Evolutionary conservation across 2,888 invertebrate species (phyloP).

Genomic region (Philereme transversata): DNA sequence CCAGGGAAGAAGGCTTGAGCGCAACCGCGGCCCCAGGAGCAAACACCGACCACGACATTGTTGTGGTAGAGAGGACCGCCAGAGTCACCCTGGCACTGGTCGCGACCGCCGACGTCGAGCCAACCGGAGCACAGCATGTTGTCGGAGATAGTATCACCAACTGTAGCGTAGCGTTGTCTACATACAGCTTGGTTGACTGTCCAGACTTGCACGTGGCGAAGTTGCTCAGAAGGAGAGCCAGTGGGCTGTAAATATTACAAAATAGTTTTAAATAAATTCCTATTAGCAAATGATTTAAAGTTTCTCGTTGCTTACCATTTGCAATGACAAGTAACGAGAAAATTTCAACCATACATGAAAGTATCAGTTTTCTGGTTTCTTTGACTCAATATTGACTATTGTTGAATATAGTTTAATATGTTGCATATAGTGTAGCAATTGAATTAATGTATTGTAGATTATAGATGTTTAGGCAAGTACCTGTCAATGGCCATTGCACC

Average conservation of each 20-base stretch:
- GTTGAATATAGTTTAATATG: no score
- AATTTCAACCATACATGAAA: no score
- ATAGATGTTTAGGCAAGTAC: no score
- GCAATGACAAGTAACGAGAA: no score
- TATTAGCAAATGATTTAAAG: neutral
- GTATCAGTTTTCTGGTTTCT: no score
- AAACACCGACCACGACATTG: constrained; percentile 46
- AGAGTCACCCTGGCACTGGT: constrained; percentile 52
- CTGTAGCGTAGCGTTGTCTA: constrained; percentile 32
- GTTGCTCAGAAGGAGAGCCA: constrained; percentile 42
- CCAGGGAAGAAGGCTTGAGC: constrained; percentile 44
- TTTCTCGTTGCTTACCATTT: neutral
- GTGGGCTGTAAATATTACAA: constrained; percentile 30
- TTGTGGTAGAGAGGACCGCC: constrained; percentile 52
- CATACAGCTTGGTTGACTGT: constrained; percentile 47
- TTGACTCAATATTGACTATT: no score
- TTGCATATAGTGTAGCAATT: no score
- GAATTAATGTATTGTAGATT: no score
- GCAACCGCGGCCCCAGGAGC: constrained; percentile 46
- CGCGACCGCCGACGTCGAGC: constrained; percentile 48
- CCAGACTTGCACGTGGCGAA: constrained; percentile 52
- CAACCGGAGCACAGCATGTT: constrained; percentile 52
- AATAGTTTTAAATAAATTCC: neutral
- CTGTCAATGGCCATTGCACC: no score
- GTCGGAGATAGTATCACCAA: constrained; percentile 33